Base-by-base conservation (phyloP, 2,888 invertebrate genomes). In the Melanchra persicariae region DNA sequence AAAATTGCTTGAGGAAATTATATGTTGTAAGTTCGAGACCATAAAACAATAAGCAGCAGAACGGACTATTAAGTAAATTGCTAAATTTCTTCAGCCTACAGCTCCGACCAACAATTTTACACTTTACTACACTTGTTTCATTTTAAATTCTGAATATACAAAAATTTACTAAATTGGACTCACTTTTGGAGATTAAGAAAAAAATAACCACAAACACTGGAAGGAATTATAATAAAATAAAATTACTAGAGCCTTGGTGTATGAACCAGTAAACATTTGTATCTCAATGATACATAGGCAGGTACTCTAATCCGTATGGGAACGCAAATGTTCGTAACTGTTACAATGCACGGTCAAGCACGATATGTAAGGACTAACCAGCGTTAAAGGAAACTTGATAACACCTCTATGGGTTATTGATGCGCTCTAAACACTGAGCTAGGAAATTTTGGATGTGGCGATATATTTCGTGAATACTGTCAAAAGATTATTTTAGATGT, bases 331-430 rank as follows among this genome's bases (percentile, higher is more conserved):
- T 71, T 71, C 74, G 64, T 67, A 68, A 79, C 72, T 71, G 64
- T 74, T 69, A 79, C 81, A 75, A 77, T 78, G 55, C 70, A 69
- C 79, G 76, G 82, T 67, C 79, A 82, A 77, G 77, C 82, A 84
- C 79, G 82, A 82, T 84, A 83, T 72, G 67, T 74, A 77, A 79
- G 73, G 71, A 82, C 80, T 79, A 84, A 85, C 83, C 85, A 85
- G 78, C 83, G 83, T 82, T 86, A 88, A 88, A 89, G 87, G 85
- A 87, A 85, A 87, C 87, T 86, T 90, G 89, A 90, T 90, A 89
- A 88, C 90, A 90, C 87, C 87, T 88, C 87, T 84, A 87, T 87
- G 83, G 84, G 83, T 87, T 89, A 89, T 89, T 89, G 89, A 89
- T 87, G 89, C 82, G 77, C 83, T 75, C 72, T 67, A 51, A 68